These are phyloP conservation scores for Ciconia stormi DNA, from an alignment of 2,113 vertebrate species.

Conservation along the genomic window DNA sequence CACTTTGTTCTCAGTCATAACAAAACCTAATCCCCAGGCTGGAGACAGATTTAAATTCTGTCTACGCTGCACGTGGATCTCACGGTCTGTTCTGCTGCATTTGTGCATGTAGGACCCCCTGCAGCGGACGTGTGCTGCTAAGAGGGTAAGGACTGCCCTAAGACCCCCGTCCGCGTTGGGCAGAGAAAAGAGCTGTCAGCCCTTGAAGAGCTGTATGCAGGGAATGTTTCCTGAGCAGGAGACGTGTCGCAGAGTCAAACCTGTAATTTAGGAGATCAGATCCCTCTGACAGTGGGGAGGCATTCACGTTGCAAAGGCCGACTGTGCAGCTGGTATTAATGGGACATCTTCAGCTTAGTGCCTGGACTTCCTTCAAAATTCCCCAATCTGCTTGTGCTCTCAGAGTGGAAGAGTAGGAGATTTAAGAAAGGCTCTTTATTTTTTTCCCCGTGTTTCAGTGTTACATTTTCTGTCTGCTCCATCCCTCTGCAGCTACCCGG, in stretches of 20 bases:
- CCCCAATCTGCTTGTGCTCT: background rate
- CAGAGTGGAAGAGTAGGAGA: background rate
- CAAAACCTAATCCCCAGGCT: slow-evolving; percentile 21
- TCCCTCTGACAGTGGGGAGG: background rate
- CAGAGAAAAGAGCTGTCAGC: background rate
- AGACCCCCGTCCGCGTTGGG: background rate
- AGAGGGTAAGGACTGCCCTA: background rate
- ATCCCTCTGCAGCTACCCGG: background rate
- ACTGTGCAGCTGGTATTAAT: background rate
- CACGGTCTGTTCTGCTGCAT: rapidly evolving
- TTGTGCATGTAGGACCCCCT: background rate
- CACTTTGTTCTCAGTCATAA: slow-evolving; percentile 18
- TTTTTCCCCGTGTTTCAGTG: background rate
- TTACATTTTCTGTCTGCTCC: background rate
- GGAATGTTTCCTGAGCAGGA: background rate
- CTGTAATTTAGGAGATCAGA: background rate
- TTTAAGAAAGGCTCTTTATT: background rate
- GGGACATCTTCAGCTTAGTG: background rate
- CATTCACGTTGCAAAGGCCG: rapidly evolving
- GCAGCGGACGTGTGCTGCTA: rapidly evolving
- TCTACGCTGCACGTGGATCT: background rate
- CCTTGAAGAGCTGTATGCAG: background rate
- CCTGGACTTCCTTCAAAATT: background rate
- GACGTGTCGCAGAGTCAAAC: background rate
- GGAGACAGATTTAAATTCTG: slow-evolving; percentile 20